A percentile compares a stretch with the other conserved stretches of the same genome.
These are phyloP conservation scores for Ceryle rudis DNA, from an alignment of 2,797 vertebrate species.

Conservation along the genomic window DNA sequence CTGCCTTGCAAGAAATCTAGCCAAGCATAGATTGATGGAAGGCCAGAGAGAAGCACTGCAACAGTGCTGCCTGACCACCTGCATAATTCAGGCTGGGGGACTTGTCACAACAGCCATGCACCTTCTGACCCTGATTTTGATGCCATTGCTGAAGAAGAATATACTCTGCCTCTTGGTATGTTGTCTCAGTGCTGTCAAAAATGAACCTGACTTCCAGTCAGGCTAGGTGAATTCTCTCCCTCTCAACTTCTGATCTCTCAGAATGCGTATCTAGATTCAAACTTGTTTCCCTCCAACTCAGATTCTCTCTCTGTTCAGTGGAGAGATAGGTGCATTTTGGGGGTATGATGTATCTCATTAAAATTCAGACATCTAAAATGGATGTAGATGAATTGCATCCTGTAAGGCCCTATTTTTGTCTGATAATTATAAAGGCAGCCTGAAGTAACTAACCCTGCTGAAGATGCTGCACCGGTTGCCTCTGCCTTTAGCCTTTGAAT, in stretches of 20 bases:
- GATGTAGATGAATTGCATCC: background rate
- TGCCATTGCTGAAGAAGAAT: background rate
- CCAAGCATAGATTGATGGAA: fast-evolving
- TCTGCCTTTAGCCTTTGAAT: background rate
- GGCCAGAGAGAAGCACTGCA: background rate
- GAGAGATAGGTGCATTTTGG: background rate
- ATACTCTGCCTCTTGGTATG: fast-evolving
- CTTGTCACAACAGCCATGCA: background rate
- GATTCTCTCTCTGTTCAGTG: background rate
- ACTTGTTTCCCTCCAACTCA: background rate
- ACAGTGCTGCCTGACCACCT: background rate
- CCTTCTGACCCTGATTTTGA: background rate
- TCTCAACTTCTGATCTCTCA: background rate
- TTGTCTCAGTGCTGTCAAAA: background rate
- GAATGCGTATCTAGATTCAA: background rate
- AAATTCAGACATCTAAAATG: background rate
- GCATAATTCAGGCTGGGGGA: background rate
- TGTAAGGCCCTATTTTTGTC: background rate
- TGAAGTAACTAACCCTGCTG: background rate
- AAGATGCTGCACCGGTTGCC: background rate
- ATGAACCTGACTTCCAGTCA: background rate
- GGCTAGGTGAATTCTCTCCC: background rate
- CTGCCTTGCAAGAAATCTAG: background rate
- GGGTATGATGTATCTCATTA: background rate
- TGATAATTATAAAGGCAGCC: background rate